Conservation (phyloP, 2,797 vertebrate genomes). For the Thunnus albacares region DNA sequence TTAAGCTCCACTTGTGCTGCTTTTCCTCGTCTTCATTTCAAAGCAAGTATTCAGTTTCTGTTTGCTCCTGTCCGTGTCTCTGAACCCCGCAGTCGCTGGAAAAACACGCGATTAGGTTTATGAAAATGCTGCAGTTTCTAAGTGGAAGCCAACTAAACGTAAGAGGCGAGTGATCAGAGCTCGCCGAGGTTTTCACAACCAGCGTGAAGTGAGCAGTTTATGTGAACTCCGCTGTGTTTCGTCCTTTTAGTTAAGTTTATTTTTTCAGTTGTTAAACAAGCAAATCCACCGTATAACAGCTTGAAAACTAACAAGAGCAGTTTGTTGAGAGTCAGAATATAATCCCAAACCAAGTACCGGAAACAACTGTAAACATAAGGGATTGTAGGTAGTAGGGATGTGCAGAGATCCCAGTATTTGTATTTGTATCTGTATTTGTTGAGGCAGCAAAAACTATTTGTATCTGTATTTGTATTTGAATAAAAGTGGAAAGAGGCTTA, state of each 20-base stretch:
- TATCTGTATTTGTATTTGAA: too few relatives aligned
- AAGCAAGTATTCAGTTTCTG: slow-evolving; percentile 20
- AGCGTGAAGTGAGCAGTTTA: not conserved
- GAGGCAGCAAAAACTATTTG: too few relatives aligned
- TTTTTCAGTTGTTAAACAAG: slow-evolving; percentile 17
- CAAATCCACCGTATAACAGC: slow-evolving; percentile 17
- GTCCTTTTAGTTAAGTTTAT: slow-evolving; percentile 19
- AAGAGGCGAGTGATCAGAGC: not conserved
- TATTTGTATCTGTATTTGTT: too few relatives aligned
- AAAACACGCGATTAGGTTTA: not conserved
- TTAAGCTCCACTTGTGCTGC: slow-evolving; percentile 27
- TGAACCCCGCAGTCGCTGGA: slow-evolving; percentile 4
- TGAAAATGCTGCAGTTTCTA: not conserved
- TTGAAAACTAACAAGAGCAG: slow-evolving; percentile 13
- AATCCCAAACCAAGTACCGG: slow-evolving; percentile 14
- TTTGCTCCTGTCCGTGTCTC: slow-evolving; percentile 23
- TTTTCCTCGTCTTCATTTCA: slow-evolving; percentile 32
- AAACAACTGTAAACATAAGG: slow-evolving; percentile 23
- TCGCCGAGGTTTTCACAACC: not conserved
- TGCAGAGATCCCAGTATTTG: too few relatives aligned
- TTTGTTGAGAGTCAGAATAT: slow-evolving; percentile 21
- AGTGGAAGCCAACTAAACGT: not conserved
- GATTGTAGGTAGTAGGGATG: not conserved
- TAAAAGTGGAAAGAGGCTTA: too few relatives aligned
- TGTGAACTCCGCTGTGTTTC: slow-evolving; percentile 22